phyloP scores from a whole-genome alignment of 2,888 invertebrate genomes.

The Lycaena phlaeas region DNA sequence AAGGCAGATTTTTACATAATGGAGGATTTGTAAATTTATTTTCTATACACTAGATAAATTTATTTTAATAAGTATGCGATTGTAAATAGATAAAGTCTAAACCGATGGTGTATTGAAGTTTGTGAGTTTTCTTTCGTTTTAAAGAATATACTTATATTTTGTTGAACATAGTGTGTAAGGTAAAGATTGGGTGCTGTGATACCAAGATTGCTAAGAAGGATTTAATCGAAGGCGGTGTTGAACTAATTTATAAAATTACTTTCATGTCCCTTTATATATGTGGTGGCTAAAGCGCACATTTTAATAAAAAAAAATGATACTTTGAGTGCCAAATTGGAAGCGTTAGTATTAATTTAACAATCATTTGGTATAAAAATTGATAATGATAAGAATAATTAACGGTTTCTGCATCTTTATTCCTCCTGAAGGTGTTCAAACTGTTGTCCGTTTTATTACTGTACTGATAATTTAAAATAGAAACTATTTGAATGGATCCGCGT shows the following conservation, averaged over 20 bases:
- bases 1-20: constrained; percentile 27
- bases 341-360: constrained; percentile 22
- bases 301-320: constrained; percentile 12
- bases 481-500: constrained; percentile 40
- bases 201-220: constrained; percentile 43
- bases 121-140: neutral
- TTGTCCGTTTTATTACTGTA: constrained; percentile 63
- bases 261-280: constrained; percentile 13
- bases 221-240: constrained; percentile 14
- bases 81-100: constrained; percentile 1
- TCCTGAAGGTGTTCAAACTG: constrained; percentile 59
- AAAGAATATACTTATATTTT: neutral
- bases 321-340: constrained; percentile 28
- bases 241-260: constrained; percentile 8
- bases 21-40: constrained; percentile 14
- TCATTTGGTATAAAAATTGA: constrained; percentile 26
- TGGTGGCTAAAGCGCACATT: constrained; percentile 19
- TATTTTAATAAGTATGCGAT: constrained; percentile 2
- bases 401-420: constrained; percentile 61
- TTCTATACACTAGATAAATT: constrained; percentile 8
- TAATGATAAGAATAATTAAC: constrained; percentile 38
- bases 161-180: constrained; percentile 41
- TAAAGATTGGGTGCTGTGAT: constrained; percentile 58
- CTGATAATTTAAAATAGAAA: constrained; percentile 59
- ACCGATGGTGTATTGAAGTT: neutral